Conservation (phyloP, 2,113 vertebrate genomes). For the Nycticebus coucang region DNA sequence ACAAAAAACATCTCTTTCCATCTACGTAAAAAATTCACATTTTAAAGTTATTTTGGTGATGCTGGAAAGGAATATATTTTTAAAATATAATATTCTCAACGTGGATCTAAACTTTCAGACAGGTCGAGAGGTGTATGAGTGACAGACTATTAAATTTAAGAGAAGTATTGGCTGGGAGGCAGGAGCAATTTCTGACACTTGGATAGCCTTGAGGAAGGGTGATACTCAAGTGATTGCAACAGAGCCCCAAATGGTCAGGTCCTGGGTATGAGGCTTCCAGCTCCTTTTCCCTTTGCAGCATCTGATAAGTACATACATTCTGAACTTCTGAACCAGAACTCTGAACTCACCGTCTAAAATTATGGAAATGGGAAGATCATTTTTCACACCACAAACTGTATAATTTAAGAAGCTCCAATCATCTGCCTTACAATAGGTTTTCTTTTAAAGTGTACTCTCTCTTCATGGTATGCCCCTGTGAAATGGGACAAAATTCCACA, state of each 20-base stretch:
- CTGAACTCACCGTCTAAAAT: neutral
- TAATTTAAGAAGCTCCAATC: neutral
- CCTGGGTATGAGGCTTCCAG: neutral
- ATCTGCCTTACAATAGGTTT: neutral
- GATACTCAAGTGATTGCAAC: neutral
- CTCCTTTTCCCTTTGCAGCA: neutral
- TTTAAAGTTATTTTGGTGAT: slow-evolving; percentile 8
- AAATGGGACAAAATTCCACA: neutral
- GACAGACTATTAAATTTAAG: neutral
- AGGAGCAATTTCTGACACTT: neutral
- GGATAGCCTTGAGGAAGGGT: neutral
- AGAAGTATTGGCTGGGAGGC: neutral
- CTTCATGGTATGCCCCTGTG: neutral
- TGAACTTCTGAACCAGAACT: slow-evolving; percentile 1
- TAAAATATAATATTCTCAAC: neutral
- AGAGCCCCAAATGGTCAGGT: neutral
- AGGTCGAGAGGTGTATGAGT: neutral
- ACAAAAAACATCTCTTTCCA: neutral
- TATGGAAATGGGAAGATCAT: neutral
- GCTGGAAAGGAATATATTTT: neutral
- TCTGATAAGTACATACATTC: slow-evolving; percentile 17
- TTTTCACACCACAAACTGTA: neutral
- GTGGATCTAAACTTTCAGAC: neutral
- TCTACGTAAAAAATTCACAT: neutral
- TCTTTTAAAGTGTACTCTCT: neutral